Conservation (phyloP, 2,888 invertebrate species). For the Chromoteleia sp. region DNA sequence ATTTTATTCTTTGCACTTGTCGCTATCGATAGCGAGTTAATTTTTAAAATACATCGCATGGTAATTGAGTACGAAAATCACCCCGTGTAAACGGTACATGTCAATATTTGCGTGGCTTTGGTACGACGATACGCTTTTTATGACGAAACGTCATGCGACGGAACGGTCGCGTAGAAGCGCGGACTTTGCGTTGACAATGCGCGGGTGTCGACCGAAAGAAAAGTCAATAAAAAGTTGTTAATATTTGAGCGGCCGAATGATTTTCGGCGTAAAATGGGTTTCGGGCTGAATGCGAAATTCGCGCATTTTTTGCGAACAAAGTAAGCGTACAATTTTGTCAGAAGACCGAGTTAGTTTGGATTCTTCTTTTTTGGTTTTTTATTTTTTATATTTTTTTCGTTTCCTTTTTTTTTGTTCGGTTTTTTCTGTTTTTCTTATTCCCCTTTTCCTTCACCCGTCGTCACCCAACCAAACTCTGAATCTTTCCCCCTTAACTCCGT, state of each 20-base stretch:
- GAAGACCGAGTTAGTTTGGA: too few relatives aligned
- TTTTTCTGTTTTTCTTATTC: too few relatives aligned
- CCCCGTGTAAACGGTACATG: conserved; percentile 60
- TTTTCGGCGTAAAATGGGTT: conserved; percentile 43
- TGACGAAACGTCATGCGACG: conserved; percentile 58
- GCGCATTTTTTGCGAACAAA: conserved; percentile 6
- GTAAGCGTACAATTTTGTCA: too few relatives aligned
- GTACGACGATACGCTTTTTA: conserved; percentile 53
- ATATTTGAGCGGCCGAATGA: conserved; percentile 52
- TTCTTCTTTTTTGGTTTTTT: too few relatives aligned
- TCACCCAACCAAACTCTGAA: too few relatives aligned
- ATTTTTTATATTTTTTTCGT: conserved; percentile 11
- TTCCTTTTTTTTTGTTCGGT: too few relatives aligned
- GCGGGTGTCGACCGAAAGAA: conserved; percentile 51
- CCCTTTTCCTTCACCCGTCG: too few relatives aligned
- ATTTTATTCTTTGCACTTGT: conserved; percentile 65
- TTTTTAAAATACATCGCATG: conserved; percentile 60
- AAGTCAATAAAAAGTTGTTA: conserved; percentile 59
- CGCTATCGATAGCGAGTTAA: conserved; percentile 63
- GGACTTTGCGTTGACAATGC: conserved; percentile 49
- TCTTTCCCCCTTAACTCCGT: too few relatives aligned
- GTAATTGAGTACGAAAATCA: conserved; percentile 65
- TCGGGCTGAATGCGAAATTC: conserved; percentile 14
- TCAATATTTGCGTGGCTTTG: conserved; percentile 57
- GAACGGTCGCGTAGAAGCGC: conserved; percentile 28